Conservation (phyloP, 2,888 invertebrate genomes). For the Augochlorella aurata region DNA sequence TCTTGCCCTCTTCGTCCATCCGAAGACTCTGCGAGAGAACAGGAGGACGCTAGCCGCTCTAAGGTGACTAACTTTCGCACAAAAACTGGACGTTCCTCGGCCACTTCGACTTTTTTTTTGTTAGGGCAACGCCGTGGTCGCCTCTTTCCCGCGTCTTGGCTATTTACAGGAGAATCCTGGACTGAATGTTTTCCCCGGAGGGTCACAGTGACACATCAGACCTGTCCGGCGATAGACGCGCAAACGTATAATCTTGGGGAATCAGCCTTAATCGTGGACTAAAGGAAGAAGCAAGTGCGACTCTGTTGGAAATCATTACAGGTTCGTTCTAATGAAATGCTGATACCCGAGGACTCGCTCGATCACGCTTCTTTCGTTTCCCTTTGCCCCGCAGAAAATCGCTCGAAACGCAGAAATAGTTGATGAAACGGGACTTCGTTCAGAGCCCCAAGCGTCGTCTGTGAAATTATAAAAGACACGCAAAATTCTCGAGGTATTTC, state of each 20-base stretch:
- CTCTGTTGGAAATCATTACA: conserved; percentile 31
- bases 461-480: background rate
- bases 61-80: conserved; percentile 61
- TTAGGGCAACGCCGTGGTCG: conserved; percentile 5
- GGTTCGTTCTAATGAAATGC: conserved; percentile 42
- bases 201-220: conserved; percentile 62
- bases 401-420: background rate
- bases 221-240: conserved; percentile 48
- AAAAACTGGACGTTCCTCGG: conserved; percentile 73
- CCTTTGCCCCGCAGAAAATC: conserved; percentile 7
- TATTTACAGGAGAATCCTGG: conserved; percentile 21
- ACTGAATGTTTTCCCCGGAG: conserved; percentile 51
- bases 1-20: background rate
- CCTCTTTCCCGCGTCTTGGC: conserved; percentile 22
- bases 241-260: conserved; percentile 52
- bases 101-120: conserved; percentile 48
- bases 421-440: background rate
- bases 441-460: background rate
- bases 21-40: conserved; percentile 1
- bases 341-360: conserved; percentile 32
- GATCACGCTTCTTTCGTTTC: conserved; percentile 23
- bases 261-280: conserved; percentile 44
- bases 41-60: conserved; percentile 62
- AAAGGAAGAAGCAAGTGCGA: conserved; percentile 10
- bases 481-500: background rate